These are phyloP conservation scores for Ispidina picta DNA, from an alignment of 2,797 vertebrate species.

Conservation along the genomic window DNA sequence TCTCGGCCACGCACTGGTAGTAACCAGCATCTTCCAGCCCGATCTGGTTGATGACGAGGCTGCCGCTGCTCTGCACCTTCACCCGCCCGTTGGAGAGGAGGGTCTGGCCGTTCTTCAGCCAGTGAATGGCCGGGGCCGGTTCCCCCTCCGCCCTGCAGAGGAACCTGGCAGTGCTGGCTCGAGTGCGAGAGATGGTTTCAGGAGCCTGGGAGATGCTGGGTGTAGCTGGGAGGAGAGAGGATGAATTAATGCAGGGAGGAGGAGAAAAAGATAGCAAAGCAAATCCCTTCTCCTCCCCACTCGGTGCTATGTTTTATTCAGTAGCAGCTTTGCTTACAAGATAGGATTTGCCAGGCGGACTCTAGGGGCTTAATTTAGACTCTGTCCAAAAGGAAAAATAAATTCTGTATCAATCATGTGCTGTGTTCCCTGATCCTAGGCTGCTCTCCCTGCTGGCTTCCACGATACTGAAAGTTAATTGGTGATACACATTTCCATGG, in stretches of 20 bases:
- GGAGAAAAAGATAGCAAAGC: constrained; percentile 31
- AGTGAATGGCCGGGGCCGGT: constrained; percentile 85
- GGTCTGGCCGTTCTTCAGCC: constrained; percentile 90
- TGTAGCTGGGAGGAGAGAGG: constrained; percentile 78
- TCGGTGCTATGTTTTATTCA: constrained; percentile 52
- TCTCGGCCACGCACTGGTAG: constrained; percentile 96
- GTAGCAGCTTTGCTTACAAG: constrained; percentile 64
- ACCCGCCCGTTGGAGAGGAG: constrained; percentile 88
- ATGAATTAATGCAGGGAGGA: constrained; percentile 11
- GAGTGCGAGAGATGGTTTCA: constrained; percentile 90
- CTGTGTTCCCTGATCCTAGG: constrained; percentile 33
- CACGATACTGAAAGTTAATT: constrained; percentile 33
- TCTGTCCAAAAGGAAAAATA: constrained; percentile 66
- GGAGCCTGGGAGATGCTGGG: constrained; percentile 92
- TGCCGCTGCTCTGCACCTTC: constrained; percentile 90
- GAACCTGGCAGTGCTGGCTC: constrained; percentile 95
- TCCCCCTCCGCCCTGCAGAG: constrained; percentile 93
- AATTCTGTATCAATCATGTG: constrained; percentile 63
- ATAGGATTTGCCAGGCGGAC: constrained; percentile 61
- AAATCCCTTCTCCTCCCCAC: constrained; percentile 61
- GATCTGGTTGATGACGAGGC: constrained; percentile 96
- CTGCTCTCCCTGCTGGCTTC: constrained; percentile 54
- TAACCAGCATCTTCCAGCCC: constrained; percentile 91
- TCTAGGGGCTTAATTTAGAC: constrained; percentile 69
- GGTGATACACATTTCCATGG: constrained; percentile 44